Evolutionary conservation across 2,797 vertebrate species (phyloP).

Genomic region (Galagoides demidoff): DNA sequence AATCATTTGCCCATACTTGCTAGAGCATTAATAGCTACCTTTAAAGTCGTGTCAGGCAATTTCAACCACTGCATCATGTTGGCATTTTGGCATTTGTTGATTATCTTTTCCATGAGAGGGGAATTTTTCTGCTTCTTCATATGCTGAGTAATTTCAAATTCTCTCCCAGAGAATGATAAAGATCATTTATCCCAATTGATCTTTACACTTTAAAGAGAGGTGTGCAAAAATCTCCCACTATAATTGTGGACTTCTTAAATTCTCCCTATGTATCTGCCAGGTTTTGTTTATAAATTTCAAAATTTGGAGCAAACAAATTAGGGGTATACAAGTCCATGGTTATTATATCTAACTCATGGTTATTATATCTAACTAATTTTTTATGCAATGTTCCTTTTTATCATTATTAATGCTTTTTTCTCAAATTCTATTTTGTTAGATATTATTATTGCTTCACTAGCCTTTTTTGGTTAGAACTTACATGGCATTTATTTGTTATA

Average conservation of each 20-base stretch:
- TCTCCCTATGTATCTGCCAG: not conserved
- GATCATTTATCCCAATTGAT: not conserved
- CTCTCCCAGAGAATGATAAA: not conserved
- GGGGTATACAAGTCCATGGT: not conserved
- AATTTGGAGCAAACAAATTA: not conserved
- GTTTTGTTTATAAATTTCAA: slow-evolving; percentile 1
- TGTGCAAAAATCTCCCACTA: not conserved
- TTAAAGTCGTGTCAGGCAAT: not conserved
- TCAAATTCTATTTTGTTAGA: not conserved
- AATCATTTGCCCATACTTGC: not conserved
- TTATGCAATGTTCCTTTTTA: slow-evolving; percentile 13
- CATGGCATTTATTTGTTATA: not conserved
- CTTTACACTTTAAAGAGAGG: not conserved
- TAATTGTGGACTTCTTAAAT: not conserved
- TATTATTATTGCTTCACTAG: not conserved
- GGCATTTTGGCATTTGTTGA: not conserved
- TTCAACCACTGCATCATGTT: not conserved
- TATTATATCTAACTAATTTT: not conserved
- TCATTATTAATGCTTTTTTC: not conserved
- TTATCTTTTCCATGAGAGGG: not conserved
- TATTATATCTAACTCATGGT: not conserved
- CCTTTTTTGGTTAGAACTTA: not conserved
- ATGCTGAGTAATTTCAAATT: not conserved
- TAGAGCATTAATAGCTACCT: not conserved
- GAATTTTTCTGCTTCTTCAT: slow-evolving; percentile 3